These are phyloP conservation scores for Cichlasoma orientale DNA, from an alignment of 2,797 vertebrate species.

Conservation along the genomic window DNA sequence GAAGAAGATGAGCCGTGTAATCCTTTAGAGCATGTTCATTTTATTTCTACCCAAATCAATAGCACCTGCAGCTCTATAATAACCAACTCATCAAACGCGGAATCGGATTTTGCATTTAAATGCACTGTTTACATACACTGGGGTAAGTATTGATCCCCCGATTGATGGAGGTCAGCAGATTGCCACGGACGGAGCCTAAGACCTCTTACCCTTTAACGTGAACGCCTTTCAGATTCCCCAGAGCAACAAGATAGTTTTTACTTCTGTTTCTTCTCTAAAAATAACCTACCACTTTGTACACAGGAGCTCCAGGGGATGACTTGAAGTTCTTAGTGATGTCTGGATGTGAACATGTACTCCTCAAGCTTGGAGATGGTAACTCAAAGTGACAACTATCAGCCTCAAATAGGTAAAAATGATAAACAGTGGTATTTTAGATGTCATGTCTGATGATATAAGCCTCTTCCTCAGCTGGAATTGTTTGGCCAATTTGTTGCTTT, in stretches of 20 bases:
- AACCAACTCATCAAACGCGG: neutral
- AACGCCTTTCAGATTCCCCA: neutral
- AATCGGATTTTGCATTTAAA: constrained; percentile 13
- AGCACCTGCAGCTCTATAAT: neutral
- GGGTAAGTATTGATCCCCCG: neutral
- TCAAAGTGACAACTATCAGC: constrained; percentile 6
- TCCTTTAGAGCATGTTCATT: constrained; percentile 6
- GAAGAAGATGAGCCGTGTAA: constrained; percentile 4
- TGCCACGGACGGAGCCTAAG: neutral
- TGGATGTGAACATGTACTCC: neutral
- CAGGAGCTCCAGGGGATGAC: neutral
- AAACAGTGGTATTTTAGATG: constrained; percentile 1
- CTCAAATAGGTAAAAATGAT: constrained; percentile 14
- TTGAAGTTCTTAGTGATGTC: constrained; percentile 4
- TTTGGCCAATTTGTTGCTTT: constrained; percentile 54
- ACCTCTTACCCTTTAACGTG: constrained; percentile 1
- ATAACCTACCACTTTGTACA: neutral
- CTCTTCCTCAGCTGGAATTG: constrained; percentile 8
- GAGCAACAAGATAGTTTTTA: constrained; percentile 7
- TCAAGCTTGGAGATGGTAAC: neutral
- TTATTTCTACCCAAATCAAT: neutral
- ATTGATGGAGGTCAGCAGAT: constrained; percentile 6
- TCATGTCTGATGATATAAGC: constrained; percentile 6
- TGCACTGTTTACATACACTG: neutral
- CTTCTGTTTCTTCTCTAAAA: constrained; percentile 11